Evolutionary conservation across 2,888 invertebrate genomes (phyloP).

Genomic region (Lasioglossum vierecki): DNA sequence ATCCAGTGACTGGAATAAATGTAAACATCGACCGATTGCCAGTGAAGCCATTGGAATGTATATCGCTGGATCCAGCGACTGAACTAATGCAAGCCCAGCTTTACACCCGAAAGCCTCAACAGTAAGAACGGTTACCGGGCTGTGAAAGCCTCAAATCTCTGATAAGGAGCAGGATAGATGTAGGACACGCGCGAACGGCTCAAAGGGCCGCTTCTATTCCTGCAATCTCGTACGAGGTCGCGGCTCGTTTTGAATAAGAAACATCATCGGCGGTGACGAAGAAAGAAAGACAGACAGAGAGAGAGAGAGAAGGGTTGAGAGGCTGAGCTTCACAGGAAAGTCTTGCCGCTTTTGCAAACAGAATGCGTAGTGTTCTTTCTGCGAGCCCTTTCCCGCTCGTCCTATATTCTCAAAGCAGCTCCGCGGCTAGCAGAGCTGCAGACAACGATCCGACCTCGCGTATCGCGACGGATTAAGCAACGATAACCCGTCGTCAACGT

Average conservation of each 20-base stretch:
- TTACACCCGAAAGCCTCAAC: no score
- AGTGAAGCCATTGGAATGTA: neutral
- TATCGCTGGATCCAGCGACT: neutral
- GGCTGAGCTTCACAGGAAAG: slow-evolving; percentile 21
- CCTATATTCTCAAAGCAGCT: slow-evolving; percentile 49
- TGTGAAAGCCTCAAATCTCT: no score
- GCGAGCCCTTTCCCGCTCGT: slow-evolving; percentile 46
- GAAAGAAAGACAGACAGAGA: neutral
- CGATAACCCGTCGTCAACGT: slow-evolving; percentile 14
- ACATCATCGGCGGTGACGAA: slow-evolving; percentile 3
- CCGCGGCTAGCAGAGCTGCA: slow-evolving; percentile 11
- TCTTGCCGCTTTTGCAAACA: slow-evolving; percentile 35
- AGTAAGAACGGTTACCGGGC: no score
- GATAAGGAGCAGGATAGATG: neutral
- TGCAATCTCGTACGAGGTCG: slow-evolving; percentile 43
- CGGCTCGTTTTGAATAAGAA: slow-evolving; percentile 35
- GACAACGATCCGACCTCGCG: slow-evolving; percentile 36
- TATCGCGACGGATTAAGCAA: slow-evolving; percentile 33
- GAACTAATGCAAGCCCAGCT: neutral
- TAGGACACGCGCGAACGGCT: slow-evolving; percentile 28
- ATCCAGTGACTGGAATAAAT: neutral
- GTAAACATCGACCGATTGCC: neutral
- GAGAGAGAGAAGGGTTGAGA: neutral
- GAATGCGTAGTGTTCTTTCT: slow-evolving; percentile 50
- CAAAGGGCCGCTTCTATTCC: slow-evolving; percentile 43